phyloP scores from a whole-genome alignment of 2,888 invertebrate genomes.

The Empis livida region DNA sequence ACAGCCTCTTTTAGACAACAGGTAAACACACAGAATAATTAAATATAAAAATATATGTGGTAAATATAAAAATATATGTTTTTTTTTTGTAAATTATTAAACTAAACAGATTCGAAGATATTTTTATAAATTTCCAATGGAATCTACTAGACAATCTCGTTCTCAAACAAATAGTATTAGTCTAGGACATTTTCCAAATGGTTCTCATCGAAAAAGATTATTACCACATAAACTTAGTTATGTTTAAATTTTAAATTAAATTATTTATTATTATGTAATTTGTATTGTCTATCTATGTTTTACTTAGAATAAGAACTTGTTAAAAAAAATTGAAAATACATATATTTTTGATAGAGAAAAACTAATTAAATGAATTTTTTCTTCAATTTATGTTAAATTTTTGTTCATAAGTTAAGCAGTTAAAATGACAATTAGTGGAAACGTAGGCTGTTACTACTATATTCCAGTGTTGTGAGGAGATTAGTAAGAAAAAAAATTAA shows the following conservation, averaged over 20 bases:
- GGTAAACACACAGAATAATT: slow-evolving; percentile 19
- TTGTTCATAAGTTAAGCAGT: no score
- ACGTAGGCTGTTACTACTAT: no score
- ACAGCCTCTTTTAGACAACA: slow-evolving; percentile 48
- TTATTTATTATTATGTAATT: no score
- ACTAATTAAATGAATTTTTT: no score
- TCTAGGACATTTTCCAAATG: slow-evolving; percentile 34
- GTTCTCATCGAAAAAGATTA: slow-evolving; percentile 28
- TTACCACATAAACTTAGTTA: slow-evolving; percentile 28
- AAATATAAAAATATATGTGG: not conserved
- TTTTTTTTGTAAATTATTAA: not conserved
- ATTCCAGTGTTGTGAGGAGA: no score
- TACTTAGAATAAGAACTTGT: no score
- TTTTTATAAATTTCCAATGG: not conserved
- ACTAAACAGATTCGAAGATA: not conserved
- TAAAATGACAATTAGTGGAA: no score
- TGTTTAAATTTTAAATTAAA: slow-evolving; percentile 3
- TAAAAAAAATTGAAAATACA: no score
- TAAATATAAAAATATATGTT: not conserved
- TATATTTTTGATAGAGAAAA: no score
- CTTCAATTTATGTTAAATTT: no score
- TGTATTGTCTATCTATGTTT: no score
- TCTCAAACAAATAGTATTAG: slow-evolving; percentile 36
- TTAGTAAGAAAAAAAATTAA: no score
- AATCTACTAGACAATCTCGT: slow-evolving; percentile 23